Evolutionary conservation across 2,113 vertebrate genomes (phyloP), one percentile per base, ranked within the genome.

Genomic region (Notothenia rossii): DNA sequence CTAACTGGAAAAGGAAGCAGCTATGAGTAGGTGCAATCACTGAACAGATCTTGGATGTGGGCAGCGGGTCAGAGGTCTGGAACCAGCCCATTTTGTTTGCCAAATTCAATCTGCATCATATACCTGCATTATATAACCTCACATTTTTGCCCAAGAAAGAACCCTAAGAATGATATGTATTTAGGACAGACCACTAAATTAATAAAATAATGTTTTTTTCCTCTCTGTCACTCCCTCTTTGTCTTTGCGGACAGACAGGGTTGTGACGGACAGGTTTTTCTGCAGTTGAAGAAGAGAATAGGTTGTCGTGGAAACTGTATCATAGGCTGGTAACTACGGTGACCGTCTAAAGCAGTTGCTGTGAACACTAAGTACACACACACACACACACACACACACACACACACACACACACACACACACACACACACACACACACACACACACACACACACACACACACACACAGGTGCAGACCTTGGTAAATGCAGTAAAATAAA

Each of bases 241-340:
- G 50, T 81, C 51, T 77, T 71, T 69, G 69, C 80, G 75, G 82
- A 80, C 84, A 86, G 80, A 86, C 79, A 70, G 79, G 68, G 83
- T 78, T 83, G 84, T 89, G 85, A 88, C 84, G 68, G 75, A 87
- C 75, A 84, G 85, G 77, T 88, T 81, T 81, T 81, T 74, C 74
- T 89, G 88, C 77, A 84, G 81, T 82, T 89, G 81, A 77, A 65
- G 68, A 77, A 87, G 68, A 86, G 81, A 83, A 82, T 83, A 81
- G 59, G 92, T 94, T 94, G 93, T 94, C 92, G 71, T 92, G 93
- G 94, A 91, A 95, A 94, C 94, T 80, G 87, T 75, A 88, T 86
- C 89, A 81, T 80, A 86, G 69, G 61, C 79, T 85, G 68, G 85
- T 91, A 81, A 82, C 88, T 86, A 88, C 74, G 70, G 88, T 83